These are phyloP conservation scores for Petromus typicus DNA, from an alignment of 2,113 vertebrate species.

Conservation along the genomic window DNA sequence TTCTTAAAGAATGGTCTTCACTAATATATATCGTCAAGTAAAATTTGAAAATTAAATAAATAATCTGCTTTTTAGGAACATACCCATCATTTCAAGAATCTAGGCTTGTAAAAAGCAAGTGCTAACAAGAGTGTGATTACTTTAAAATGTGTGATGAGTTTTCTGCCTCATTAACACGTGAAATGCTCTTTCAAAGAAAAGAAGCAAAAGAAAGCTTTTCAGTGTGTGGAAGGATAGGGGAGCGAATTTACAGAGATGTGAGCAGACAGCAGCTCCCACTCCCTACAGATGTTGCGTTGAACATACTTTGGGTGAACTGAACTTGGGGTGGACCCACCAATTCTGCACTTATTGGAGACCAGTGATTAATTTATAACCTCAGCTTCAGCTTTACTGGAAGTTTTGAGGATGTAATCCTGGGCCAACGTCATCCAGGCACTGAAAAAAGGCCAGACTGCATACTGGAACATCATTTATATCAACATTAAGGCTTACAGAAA, in stretches of 20 bases:
- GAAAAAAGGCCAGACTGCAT: background rate
- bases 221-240: background rate
- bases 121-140: conserved; percentile 27
- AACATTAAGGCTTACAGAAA: background rate
- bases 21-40: background rate
- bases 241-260: background rate
- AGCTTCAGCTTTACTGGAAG: background rate
- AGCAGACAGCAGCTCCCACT: background rate
- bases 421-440: background rate
- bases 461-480: background rate
- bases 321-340: background rate
- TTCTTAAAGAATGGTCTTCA: background rate
- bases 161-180: conserved; percentile 51
- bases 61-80: conserved; percentile 46
- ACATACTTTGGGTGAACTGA: no score
- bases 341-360: background rate
- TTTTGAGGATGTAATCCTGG: background rate
- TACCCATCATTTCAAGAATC: background rate
- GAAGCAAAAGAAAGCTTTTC: background rate
- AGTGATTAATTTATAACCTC: background rate
- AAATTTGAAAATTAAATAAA: conserved; percentile 4
- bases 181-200: conserved; percentile 39
- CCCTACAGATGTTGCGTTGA: background rate
- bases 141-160: conserved; percentile 42
- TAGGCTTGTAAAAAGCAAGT: conserved; percentile 26